A percentile compares a stretch with the other conserved stretches of the same genome.
phyloP scores from a whole-genome alignment of 1,140 invertebrate species.

The Magallana ariakensis region DNA sequence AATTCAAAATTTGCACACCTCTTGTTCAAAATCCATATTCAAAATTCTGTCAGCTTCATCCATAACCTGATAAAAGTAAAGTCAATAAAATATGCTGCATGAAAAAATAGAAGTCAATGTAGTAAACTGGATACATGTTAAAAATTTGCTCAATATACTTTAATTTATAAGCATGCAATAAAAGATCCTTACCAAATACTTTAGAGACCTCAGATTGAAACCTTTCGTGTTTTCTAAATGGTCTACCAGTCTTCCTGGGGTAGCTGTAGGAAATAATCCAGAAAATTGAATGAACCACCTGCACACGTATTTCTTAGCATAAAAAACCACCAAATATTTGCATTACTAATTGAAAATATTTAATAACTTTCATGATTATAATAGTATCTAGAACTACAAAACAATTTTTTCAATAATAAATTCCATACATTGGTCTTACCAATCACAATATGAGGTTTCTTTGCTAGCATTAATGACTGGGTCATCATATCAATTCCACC shows the following conservation, averaged over 20 bases:
- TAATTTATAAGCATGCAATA: background rate
- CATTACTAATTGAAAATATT: background rate
- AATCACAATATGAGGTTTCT: slow-evolving; percentile 97
- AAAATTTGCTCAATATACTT: too few species aligned
- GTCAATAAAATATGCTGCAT: background rate
- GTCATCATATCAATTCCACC: slow-evolving; percentile 99
- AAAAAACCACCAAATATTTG: too few species aligned
- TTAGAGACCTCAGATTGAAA: slow-evolving; percentile 91
- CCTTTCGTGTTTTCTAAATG: slow-evolving; percentile 94
- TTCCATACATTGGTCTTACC: slow-evolving; percentile 69
- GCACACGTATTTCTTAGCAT: background rate
- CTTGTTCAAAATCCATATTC: slow-evolving; percentile 98
- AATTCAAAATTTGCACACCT: slow-evolving; percentile 91
- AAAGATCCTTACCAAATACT: slow-evolving; percentile 77
- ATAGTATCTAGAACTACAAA: background rate
- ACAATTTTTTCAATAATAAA: background rate
- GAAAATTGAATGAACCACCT: background rate
- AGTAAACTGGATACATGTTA: too few species aligned
- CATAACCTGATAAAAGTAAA: slow-evolving; percentile 80
- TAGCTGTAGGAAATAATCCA: slow-evolving; percentile 82
- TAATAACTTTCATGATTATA: background rate
- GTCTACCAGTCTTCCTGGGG: slow-evolving; percentile 95
- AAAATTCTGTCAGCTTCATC: slow-evolving; percentile 92
- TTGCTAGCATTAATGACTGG: slow-evolving; percentile 93
- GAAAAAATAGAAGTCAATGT: too few species aligned